Percentiles rank a stretch among this genome's conserved stretches.
These are phyloP conservation scores for Trachelus tabidus DNA, from an alignment of 2,888 invertebrate genomes.

Conservation along the genomic window DNA sequence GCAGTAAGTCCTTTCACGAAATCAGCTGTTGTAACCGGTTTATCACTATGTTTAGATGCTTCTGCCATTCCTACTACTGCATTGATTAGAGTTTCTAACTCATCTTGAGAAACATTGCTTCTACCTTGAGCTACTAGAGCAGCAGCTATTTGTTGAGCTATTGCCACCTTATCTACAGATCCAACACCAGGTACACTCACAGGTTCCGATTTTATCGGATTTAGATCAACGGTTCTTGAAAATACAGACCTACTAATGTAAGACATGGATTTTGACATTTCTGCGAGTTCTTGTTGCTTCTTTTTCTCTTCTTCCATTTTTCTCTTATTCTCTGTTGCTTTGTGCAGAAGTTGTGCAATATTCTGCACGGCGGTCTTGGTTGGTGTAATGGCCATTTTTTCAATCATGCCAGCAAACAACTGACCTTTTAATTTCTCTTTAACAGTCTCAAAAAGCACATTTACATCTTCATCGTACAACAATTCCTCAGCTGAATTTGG, in stretches of 20 bases:
- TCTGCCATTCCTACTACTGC: conserved; percentile 81
- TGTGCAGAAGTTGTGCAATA: conserved; percentile 79
- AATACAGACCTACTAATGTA: conserved; percentile 43
- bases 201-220: conserved; percentile 59
- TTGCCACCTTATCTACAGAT: conserved; percentile 80
- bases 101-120: conserved; percentile 82
- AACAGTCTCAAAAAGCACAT: conserved; percentile 84
- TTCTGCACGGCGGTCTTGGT: conserved; percentile 81
- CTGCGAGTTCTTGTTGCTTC: conserved; percentile 54
- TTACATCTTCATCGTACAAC: conserved; percentile 77
- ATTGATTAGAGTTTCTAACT: conserved; percentile 82
- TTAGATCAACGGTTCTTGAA: conserved; percentile 41
- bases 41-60: conserved; percentile 68
- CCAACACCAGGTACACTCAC: conserved; percentile 79
- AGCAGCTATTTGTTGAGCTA: conserved; percentile 84
- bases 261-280: conserved; percentile 43
- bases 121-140: conserved; percentile 83
- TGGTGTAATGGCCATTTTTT: conserved; percentile 74
- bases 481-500: conserved; percentile 82
- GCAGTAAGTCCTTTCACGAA: conserved; percentile 64
- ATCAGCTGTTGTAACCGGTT: conserved; percentile 68
- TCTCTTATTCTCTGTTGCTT: conserved; percentile 70
- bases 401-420: conserved; percentile 77
- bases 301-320: conserved; percentile 63
- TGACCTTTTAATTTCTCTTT: conserved; percentile 88